Evolutionary conservation across 1,140 invertebrate species (phyloP).

Genomic region (Atta colombica): DNA sequence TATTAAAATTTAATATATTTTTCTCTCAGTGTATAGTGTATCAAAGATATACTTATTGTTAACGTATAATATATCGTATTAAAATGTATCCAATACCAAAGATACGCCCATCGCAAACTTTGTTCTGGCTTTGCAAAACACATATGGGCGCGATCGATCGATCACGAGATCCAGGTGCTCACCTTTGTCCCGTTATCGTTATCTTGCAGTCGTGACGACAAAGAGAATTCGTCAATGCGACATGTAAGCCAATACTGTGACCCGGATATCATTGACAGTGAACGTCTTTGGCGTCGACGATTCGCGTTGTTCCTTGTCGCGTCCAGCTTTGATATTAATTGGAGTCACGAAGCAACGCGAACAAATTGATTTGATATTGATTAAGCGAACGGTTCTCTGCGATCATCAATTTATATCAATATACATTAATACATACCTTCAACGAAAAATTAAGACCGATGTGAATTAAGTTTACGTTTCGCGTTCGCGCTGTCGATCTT

Average conservation of each 20-base stretch:
- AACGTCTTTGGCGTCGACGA: not conserved
- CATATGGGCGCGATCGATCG: slow-evolving; percentile 37
- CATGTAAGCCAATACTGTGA: slow-evolving; percentile 2
- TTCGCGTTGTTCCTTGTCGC: not conserved
- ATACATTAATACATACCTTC: not conserved
- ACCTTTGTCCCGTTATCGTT: slow-evolving; percentile 53
- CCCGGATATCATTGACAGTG: slow-evolving; percentile 1
- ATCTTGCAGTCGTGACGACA: slow-evolving; percentile 22
- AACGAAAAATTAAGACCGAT: not conserved
- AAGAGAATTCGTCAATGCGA: slow-evolving; percentile 5
- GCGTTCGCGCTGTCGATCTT: not conserved
- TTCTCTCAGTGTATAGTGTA: not conserved
- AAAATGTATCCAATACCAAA: not conserved
- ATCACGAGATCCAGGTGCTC: slow-evolving; percentile 29
- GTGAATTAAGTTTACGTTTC: not conserved
- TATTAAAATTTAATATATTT: no score
- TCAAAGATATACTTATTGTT: not conserved
- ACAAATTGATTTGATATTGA: not conserved
- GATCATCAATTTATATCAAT: not conserved
- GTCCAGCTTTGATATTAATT: slow-evolving; percentile 8
- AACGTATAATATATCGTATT: not conserved
- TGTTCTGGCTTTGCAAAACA: not conserved
- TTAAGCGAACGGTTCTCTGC: not conserved
- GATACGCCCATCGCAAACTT: slow-evolving; percentile 2
- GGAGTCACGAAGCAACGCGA: not conserved